Evolutionary conservation across 2,888 invertebrate species (phyloP).

Genomic region (Eupelmus urozonus): DNA sequence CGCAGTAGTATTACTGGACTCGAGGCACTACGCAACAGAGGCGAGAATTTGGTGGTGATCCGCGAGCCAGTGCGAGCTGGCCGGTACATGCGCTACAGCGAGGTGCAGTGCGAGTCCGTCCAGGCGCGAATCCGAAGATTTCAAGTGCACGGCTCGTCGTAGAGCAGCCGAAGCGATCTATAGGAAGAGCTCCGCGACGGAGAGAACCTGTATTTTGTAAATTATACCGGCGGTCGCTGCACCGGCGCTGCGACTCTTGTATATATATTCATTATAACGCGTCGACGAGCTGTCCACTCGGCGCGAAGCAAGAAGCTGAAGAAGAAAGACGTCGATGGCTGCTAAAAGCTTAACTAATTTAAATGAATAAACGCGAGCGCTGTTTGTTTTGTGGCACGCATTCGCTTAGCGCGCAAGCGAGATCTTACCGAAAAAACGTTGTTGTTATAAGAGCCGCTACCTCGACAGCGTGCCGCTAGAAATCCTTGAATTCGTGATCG

Average conservation of each 20-base stretch:
- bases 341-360: conserved; percentile 57
- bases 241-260: conserved; percentile 25
- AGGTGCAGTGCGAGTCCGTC: conserved; percentile 78
- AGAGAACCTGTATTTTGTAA: conserved; percentile 54
- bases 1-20: conserved; percentile 71
- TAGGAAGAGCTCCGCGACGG: background rate
- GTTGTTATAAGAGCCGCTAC: background rate
- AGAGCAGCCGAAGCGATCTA: conserved; percentile 8
- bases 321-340: conserved; percentile 11
- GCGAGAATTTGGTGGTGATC: conserved; percentile 78
- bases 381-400: conserved; percentile 5
- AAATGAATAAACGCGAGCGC: conserved; percentile 32
- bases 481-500: background rate
- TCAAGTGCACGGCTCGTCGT: conserved; percentile 73
- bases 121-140: conserved; percentile 78
- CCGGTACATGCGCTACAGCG: conserved; percentile 77
- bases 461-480: background rate
- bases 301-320: background rate
- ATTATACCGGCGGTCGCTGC: conserved; percentile 34
- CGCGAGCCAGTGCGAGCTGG: conserved; percentile 77
- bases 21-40: conserved; percentile 76
- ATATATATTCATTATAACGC: conserved; percentile 40
- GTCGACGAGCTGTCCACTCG: background rate
- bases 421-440: conserved; percentile 18
- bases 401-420: conserved; percentile 44